These are phyloP conservation scores for Hemicordylus capensis DNA, from an alignment of 2,113 vertebrate genomes.

Conservation along the genomic window DNA sequence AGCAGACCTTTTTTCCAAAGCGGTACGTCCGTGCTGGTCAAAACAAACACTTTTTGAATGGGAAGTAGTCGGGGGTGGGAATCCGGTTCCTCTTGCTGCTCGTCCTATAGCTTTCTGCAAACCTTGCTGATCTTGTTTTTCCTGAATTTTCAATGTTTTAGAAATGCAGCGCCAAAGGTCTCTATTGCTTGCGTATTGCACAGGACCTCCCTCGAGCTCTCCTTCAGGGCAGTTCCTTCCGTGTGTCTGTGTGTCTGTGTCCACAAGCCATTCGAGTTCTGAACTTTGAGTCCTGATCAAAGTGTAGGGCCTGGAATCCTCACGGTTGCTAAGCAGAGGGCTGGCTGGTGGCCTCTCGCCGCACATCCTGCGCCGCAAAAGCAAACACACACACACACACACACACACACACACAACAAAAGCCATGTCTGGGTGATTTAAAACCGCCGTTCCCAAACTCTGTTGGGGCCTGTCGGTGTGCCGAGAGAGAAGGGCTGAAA, in stretches of 20 bases:
- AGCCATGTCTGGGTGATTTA: background rate
- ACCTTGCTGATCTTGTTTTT: slow-evolving; percentile 6
- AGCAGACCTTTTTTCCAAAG: no score
- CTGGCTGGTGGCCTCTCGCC: background rate
- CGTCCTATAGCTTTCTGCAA: background rate
- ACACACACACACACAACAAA: background rate
- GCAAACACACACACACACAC: background rate
- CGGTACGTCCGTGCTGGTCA: no score
- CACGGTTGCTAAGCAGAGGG: background rate
- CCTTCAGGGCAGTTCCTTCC: slow-evolving; percentile 32
- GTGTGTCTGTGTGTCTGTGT: slow-evolving; percentile 23
- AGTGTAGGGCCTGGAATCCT: background rate
- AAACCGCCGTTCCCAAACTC: background rate
- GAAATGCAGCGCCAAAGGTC: slow-evolving; percentile 27
- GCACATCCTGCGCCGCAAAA: background rate
- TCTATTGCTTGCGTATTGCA: background rate
- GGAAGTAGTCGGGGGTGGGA: no score
- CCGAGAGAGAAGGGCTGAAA: background rate
- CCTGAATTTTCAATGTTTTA: slow-evolving; percentile 2
- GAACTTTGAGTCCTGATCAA: background rate
- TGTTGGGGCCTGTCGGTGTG: background rate
- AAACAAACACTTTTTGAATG: background rate
- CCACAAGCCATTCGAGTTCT: slow-evolving; percentile 21
- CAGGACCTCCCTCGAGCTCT: slow-evolving; percentile 32
- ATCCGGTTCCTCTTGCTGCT: background rate